Evolutionary conservation across 2,113 vertebrate genomes (phyloP).

Genomic region (Piaya cayana): DNA sequence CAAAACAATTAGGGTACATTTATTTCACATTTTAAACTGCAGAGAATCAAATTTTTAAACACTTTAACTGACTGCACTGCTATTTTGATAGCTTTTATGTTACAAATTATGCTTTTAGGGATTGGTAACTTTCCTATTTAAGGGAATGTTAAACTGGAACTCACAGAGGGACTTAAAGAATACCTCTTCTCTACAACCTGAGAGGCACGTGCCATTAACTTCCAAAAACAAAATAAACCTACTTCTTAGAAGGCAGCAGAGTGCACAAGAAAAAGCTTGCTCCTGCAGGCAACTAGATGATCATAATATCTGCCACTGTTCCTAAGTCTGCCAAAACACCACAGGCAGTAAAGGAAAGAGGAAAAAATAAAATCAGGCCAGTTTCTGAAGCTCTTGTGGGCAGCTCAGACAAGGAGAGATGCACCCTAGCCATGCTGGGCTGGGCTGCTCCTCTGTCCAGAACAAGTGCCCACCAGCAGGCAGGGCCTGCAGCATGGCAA

Average conservation of each 20-base stretch:
- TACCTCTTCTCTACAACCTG: background rate
- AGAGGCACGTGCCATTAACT: constrained; percentile 12
- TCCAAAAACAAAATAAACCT: constrained; percentile 5
- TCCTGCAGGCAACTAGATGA: background rate
- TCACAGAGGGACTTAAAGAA: constrained; percentile 4
- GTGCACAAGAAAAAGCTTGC: background rate
- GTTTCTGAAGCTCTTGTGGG: background rate
- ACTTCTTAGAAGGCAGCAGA: background rate
- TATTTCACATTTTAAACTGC: constrained; percentile 57
- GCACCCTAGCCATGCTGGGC: fast-evolving
- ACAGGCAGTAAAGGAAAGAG: background rate
- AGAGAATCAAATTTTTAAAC: constrained; percentile 58
- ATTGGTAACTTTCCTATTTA: constrained; percentile 56
- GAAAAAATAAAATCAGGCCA: background rate
- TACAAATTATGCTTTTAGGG: constrained; percentile 40
- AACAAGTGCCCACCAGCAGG: background rate
- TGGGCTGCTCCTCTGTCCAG: background rate
- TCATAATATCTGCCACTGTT: background rate
- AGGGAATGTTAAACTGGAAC: constrained; percentile 42
- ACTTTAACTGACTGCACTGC: constrained; percentile 36
- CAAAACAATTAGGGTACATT: constrained; percentile 52
- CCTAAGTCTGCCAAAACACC: background rate
- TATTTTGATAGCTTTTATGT: constrained; percentile 42
- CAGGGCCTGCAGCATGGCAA: background rate
- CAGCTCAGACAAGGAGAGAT: background rate